Conservation (phyloP, 2,888 invertebrate genomes). For the Oscheius sp. region DNA sequence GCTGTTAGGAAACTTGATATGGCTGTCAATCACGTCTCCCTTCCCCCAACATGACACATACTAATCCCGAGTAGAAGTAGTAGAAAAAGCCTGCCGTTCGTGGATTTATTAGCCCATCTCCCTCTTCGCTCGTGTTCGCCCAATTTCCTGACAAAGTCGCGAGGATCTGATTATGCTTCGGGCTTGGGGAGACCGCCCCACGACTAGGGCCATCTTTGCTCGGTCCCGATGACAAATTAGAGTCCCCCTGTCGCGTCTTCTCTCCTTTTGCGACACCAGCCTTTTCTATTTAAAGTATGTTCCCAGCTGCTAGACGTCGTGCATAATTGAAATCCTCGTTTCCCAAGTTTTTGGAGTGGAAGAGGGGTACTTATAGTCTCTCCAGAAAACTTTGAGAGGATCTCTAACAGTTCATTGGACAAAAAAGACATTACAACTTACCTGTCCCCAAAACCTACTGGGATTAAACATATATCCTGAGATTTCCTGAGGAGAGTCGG, state of each 20-base stretch:
- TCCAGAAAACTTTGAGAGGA: neutral
- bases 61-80: too few species aligned
- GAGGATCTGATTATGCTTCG: slow-evolving; percentile 10
- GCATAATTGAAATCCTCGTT: neutral
- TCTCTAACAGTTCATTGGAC: neutral
- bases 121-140: neutral
- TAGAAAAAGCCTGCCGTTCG: too few species aligned
- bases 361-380: neutral
- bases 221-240: slow-evolving; percentile 18
- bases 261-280: neutral
- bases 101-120: too few species aligned
- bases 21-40: too few species aligned
- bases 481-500: too few species aligned
- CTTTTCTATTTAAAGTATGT: neutral
- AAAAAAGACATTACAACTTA: neutral
- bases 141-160: slow-evolving; percentile 12
- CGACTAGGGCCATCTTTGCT: slow-evolving; percentile 9
- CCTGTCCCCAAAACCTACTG: neutral
- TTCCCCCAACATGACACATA: too few species aligned
- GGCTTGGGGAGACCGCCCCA: neutral
- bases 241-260: neutral
- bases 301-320: neutral
- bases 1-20: too few species aligned
- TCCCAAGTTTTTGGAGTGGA: neutral
- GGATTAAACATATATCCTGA: too few species aligned